phyloP scores from a whole-genome alignment of 2,797 vertebrate species.

The Microctenopoma stevenorrisi region DNA sequence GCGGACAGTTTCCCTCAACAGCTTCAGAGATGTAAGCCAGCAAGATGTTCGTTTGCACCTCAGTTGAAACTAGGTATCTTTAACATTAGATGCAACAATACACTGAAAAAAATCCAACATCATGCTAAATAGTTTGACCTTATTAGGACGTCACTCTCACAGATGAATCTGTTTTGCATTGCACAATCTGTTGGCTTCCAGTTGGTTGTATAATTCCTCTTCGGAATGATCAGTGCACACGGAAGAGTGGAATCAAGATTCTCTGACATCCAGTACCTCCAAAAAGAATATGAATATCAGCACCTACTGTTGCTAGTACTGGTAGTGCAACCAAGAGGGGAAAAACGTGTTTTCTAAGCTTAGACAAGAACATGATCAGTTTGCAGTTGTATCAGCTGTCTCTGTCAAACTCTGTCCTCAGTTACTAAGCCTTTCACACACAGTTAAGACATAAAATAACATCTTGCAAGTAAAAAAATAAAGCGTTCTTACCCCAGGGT shows the following conservation, averaged over 20 bases:
- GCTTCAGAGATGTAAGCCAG: too few relatives aligned
- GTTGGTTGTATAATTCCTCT: rapidly evolving
- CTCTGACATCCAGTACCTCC: not conserved
- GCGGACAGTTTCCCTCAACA: too few relatives aligned
- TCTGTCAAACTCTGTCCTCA: too few relatives aligned
- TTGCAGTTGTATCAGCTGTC: too few relatives aligned
- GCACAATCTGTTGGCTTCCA: rapidly evolving
- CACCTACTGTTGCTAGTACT: not conserved
- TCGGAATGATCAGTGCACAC: not conserved
- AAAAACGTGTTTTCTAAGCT: not conserved
- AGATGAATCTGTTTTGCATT: conserved; percentile 21
- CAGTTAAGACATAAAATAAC: too few relatives aligned
- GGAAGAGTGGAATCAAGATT: rapidly evolving
- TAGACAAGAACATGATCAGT: too few relatives aligned
- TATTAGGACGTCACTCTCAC: conserved; percentile 22
- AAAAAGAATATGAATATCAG: conserved; percentile 4
- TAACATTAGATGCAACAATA: not conserved
- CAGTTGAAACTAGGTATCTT: too few relatives aligned
- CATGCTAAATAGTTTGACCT: not conserved
- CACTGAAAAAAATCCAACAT: not conserved
- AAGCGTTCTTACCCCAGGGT: conserved; percentile 36
- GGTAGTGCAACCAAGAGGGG: not conserved
- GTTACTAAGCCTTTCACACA: too few relatives aligned
- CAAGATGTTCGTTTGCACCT: too few relatives aligned
- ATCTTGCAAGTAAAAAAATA: too few relatives aligned